These are phyloP conservation scores for Pangasius djambal DNA, from an alignment of 2,797 vertebrate species.

Conservation along the genomic window DNA sequence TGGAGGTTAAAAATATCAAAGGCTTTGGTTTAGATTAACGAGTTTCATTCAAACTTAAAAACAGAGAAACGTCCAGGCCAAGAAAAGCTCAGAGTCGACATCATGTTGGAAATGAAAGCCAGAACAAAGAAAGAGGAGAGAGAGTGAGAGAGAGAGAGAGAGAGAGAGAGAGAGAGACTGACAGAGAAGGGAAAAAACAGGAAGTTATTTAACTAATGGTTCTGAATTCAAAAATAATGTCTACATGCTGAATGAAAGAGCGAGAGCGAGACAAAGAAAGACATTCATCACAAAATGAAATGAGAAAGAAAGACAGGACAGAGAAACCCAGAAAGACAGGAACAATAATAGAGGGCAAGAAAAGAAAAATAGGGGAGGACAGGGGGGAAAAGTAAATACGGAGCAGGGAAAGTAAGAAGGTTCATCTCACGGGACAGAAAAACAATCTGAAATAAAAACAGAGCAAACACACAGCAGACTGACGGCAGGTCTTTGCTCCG, in stretches of 20 bases:
- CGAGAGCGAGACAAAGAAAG: conserved; percentile 23
- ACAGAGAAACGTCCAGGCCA: conserved; percentile 10
- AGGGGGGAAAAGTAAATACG: conserved; percentile 45
- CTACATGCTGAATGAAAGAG: background rate
- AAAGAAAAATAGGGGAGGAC: conserved; percentile 40
- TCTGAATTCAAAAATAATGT: conserved; percentile 37
- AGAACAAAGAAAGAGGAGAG: conserved; percentile 41
- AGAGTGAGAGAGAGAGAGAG: conserved; percentile 3
- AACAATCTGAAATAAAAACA: conserved; percentile 46
- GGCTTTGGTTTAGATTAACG: conserved; percentile 51
- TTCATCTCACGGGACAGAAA: conserved; percentile 45
- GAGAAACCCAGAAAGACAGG: conserved; percentile 1
- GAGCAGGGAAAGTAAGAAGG: conserved; percentile 48
- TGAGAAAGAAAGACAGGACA: conserved; percentile 8
- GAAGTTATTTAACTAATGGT: conserved; percentile 38
- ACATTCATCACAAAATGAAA: conserved; percentile 24
- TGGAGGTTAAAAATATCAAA: conserved; percentile 35
- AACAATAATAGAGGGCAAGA: conserved; percentile 8
- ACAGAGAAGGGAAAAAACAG: conserved; percentile 3
- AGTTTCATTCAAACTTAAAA: conserved; percentile 45
- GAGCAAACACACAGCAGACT: conserved; percentile 69
- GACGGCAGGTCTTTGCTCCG: conserved; percentile 60
- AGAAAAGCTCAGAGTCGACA: conserved; percentile 33
- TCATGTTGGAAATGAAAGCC: conserved; percentile 15
- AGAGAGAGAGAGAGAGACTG: conserved; percentile 21